Percentiles rank a stretch among this genome's conserved stretches.
Evolutionary conservation across 1,140 invertebrate species (phyloP).

Genomic region (Zaprionus ornatus): DNA sequence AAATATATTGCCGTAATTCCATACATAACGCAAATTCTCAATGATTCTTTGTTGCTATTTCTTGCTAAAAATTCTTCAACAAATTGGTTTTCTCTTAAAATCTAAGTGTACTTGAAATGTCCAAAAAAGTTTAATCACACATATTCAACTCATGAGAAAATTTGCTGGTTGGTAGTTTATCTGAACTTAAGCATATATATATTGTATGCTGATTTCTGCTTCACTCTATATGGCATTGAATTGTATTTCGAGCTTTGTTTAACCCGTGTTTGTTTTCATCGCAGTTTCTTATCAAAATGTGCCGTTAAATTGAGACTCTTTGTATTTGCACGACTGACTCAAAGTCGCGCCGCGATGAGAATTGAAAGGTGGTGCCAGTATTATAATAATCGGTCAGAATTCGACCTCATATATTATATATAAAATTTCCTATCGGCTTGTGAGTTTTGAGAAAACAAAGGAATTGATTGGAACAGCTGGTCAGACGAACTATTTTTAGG

Average conservation of each 20-base stretch:
- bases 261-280: neutral
- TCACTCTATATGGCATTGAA: neutral
- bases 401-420: neutral
- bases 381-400: slow-evolving; percentile 29
- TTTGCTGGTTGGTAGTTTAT: neutral
- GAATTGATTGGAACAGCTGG: slow-evolving; percentile 35
- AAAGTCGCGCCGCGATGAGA: neutral
- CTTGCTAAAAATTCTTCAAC: no score
- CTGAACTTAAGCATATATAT: neutral
- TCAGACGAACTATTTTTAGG: slow-evolving; percentile 15
- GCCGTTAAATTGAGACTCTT: slow-evolving; percentile 7
- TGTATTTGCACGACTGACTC: slow-evolving; percentile 26
- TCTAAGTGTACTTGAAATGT: neutral
- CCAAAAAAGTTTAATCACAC: neutral
- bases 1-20: no score
- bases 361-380: neutral
- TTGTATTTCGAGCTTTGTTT: neutral
- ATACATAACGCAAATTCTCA: neutral
- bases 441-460: slow-evolving; percentile 17
- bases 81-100: no score
- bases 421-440: neutral
- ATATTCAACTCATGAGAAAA: neutral
- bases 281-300: slow-evolving; percentile 22
- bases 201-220: neutral
- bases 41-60: neutral